phyloP scores from a whole-genome alignment of 2,888 invertebrate species.

The Acanthosepion pharaonis region DNA sequence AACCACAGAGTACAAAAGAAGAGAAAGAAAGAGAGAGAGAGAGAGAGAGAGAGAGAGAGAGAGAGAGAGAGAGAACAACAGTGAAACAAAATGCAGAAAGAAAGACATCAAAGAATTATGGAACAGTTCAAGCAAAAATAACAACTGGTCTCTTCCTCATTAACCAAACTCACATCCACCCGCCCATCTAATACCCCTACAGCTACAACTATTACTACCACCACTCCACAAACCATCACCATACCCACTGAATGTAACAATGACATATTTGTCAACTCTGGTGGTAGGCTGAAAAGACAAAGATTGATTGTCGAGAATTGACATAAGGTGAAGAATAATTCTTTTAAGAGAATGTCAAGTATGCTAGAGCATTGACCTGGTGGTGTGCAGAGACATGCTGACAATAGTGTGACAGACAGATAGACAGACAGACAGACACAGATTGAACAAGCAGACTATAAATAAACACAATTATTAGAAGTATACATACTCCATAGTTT shows the following conservation, averaged over 20 bases:
- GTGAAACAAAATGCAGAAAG: neutral
- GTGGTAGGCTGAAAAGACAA: neutral
- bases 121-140: neutral
- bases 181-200: no score
- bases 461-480: neutral
- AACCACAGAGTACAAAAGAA: no score
- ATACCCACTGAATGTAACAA: neutral
- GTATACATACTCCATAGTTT: no score
- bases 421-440: neutral
- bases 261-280: neutral
- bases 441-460: neutral
- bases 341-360: neutral
- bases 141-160: neutral
- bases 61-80: neutral
- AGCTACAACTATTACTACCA: no score
- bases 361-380: neutral
- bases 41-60: neutral
- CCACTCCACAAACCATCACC: neutral
- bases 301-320: neutral
- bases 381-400: neutral
- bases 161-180: neutral
- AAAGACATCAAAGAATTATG: neutral
- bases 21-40: no score
- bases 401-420: neutral
- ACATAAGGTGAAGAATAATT: neutral